Conservation (phyloP, 1,140 invertebrate genomes). For the Pinna nobilis region DNA sequence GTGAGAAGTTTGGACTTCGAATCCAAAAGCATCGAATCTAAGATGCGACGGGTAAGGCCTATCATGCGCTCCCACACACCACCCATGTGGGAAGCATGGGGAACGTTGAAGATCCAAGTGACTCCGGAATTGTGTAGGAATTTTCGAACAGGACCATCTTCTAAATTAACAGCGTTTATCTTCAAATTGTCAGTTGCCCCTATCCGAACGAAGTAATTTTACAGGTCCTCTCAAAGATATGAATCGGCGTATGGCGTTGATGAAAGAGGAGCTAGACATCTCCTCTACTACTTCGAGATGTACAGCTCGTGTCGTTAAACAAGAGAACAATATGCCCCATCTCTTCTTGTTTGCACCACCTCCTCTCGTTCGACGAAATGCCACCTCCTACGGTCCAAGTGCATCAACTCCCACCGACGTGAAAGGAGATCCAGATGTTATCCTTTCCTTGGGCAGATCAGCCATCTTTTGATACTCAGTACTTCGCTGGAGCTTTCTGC, state of each 20-base stretch:
- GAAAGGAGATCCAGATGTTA: too few relatives aligned
- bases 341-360: slow-evolving; percentile 31
- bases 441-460: too few relatives aligned
- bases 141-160: slow-evolving; percentile 15
- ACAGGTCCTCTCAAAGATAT: slow-evolving; percentile 28
- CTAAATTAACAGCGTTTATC: slow-evolving; percentile 25
- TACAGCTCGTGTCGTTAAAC: slow-evolving; percentile 31
- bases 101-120: slow-evolving; percentile 42
- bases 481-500: slow-evolving; percentile 31
- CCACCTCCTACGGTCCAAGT: slow-evolving; percentile 4
- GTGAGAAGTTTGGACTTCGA: slow-evolving; percentile 21
- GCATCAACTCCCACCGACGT: slow-evolving; percentile 7
- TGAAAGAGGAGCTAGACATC: slow-evolving; percentile 43
- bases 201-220: slow-evolving; percentile 28
- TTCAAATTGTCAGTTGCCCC: slow-evolving; percentile 34
- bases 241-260: slow-evolving; percentile 47
- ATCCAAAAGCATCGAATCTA: slow-evolving; percentile 35
- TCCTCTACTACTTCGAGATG: slow-evolving; percentile 52
- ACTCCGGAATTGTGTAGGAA: slow-evolving; percentile 8
- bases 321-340: slow-evolving; percentile 44
- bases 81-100: slow-evolving; percentile 26
- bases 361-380: neutral
- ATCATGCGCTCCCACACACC: slow-evolving; percentile 35
- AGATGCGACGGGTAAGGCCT: slow-evolving; percentile 24
- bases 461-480: too few relatives aligned